Evolutionary conservation across 2,888 invertebrate species (phyloP).

Genomic region (Apotomis betuletana): DNA sequence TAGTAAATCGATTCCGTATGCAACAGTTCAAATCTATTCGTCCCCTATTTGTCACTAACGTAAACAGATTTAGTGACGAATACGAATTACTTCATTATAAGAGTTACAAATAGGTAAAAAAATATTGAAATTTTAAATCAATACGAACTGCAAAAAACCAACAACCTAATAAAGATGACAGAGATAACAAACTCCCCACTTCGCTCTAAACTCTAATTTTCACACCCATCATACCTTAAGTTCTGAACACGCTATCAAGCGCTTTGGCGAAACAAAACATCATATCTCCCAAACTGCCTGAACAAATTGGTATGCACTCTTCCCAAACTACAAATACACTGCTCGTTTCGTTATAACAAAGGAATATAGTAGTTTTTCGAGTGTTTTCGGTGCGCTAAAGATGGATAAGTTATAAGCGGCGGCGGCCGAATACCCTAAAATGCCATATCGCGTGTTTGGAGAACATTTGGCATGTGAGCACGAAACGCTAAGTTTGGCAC

Average conservation of each 20-base stretch:
- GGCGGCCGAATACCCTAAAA: conserved; percentile 32
- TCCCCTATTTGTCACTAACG: too few species aligned
- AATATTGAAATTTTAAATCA: too few species aligned
- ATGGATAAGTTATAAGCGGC: background rate
- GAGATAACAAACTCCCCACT: background rate
- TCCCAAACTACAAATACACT: conserved; percentile 1
- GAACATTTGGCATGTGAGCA: conserved; percentile 34
- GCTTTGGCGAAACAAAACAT: conserved; percentile 39
- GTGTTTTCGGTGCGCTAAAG: background rate
- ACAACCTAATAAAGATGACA: conserved; percentile 16
- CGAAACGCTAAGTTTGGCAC: conserved; percentile 30
- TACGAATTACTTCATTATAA: too few species aligned
- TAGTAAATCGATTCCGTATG: too few species aligned
- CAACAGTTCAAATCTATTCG: too few species aligned
- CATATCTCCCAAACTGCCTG: conserved; percentile 32
- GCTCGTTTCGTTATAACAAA: background rate
- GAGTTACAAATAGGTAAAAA: too few species aligned
- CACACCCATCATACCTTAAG: conserved; percentile 18
- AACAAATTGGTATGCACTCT: conserved; percentile 24
- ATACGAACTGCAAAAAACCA: background rate
- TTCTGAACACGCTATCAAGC: conserved; percentile 26
- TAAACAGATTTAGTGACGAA: too few species aligned
- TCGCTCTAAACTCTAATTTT: conserved; percentile 17
- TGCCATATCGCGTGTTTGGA: conserved; percentile 23
- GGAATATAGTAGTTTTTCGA: conserved; percentile 10